A percentile compares a stretch with the other conserved stretches of the same genome.
These are phyloP conservation scores for Cheilinus undulatus DNA, from an alignment of 2,113 vertebrate species.

Conservation along the genomic window DNA sequence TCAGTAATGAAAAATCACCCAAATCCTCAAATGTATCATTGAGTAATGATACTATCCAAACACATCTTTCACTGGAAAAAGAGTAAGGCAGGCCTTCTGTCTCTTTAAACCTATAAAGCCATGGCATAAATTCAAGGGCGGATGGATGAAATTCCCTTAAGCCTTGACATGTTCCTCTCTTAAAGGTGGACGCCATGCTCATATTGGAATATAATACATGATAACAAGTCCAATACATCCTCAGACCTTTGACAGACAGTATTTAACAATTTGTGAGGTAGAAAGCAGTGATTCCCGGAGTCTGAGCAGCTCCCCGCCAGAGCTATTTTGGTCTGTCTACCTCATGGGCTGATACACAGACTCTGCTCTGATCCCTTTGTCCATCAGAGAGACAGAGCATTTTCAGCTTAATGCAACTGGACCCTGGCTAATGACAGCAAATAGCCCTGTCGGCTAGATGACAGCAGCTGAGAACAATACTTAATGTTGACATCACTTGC, in stretches of 20 bases:
- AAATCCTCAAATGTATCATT: slow-evolving; percentile 35
- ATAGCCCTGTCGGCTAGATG: slow-evolving; percentile 71
- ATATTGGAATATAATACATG: slow-evolving; percentile 11
- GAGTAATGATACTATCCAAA: slow-evolving; percentile 23
- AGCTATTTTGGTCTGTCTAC: slow-evolving; percentile 68
- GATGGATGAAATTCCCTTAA: slow-evolving; percentile 47
- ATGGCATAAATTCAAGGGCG: slow-evolving; percentile 13
- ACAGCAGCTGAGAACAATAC: slow-evolving; percentile 86
- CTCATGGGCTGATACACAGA: slow-evolving; percentile 57
- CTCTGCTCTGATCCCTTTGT: slow-evolving; percentile 77
- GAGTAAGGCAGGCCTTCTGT: slow-evolving; percentile 32
- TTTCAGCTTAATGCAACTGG: slow-evolving; percentile 79
- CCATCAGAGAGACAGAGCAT: slow-evolving; percentile 74
- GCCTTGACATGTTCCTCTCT: slow-evolving; percentile 27
- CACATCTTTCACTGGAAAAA: slow-evolving; percentile 14
- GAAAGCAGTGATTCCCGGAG: slow-evolving; percentile 49
- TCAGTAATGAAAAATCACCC: slow-evolving; percentile 31
- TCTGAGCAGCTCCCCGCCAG: slow-evolving; percentile 43
- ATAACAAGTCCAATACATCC: slow-evolving; percentile 8
- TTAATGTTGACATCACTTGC: slow-evolving; percentile 82
- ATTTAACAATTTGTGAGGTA: slow-evolving; percentile 30
- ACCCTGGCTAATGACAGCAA: slow-evolving; percentile 78
- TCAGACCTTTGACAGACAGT: slow-evolving; percentile 11
- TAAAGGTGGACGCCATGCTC: slow-evolving; percentile 9
- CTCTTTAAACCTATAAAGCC: slow-evolving; percentile 21